phyloP scores from a whole-genome alignment of 2,888 invertebrate species.

The Thera britannica region DNA sequence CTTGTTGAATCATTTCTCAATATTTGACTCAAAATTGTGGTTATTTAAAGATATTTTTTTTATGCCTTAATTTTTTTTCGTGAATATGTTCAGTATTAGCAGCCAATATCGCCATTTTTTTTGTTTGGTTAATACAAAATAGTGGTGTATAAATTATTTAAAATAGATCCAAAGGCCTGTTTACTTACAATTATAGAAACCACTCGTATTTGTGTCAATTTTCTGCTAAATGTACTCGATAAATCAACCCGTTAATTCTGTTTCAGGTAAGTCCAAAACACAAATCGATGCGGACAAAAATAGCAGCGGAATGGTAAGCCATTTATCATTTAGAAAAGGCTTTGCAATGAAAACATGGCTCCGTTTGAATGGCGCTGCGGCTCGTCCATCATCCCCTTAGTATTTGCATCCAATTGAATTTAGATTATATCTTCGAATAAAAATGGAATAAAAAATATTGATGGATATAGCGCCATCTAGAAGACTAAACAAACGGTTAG shows the following conservation, averaged over 20 bases:
- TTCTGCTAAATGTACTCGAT: not conserved
- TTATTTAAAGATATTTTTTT: no score
- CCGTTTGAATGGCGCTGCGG: constrained; percentile 47
- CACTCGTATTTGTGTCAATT: not conserved
- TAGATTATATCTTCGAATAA: constrained; percentile 14
- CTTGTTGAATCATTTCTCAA: no score
- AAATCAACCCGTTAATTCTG: constrained; percentile 10
- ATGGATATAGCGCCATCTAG: no score
- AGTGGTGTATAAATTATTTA: no score
- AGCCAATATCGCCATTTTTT: no score
- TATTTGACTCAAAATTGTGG: no score
- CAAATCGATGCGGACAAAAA: constrained; percentile 45
- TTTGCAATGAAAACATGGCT: constrained; percentile 51
- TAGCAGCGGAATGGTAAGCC: constrained; percentile 53
- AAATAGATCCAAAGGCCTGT: no score
- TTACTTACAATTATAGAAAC: no score
- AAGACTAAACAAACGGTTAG: no score
- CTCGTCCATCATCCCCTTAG: constrained; percentile 51
- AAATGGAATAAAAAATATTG: not conserved
- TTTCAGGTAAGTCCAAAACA: constrained; percentile 58
- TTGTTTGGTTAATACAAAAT: no score
- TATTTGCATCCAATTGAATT: constrained; percentile 50
- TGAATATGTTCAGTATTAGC: no score
- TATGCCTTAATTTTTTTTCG: no score
- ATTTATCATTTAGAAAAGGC: constrained; percentile 56